A percentile compares a stretch with the other conserved stretches of the same genome.
Conservation (phyloP, 2,888 invertebrate genomes). For the Piscicola geometra region DNA sequence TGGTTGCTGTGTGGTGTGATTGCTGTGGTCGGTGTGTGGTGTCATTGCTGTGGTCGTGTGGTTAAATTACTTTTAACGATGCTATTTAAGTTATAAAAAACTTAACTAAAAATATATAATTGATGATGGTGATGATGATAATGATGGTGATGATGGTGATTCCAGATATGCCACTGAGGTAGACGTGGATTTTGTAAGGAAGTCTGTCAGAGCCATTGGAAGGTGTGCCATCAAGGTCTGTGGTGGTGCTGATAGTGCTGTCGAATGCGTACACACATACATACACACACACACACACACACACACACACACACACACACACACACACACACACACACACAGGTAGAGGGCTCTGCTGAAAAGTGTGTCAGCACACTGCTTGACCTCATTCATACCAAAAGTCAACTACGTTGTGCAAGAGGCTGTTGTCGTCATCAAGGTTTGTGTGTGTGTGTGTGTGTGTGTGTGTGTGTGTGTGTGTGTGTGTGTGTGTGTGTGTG, state of each 20-base stretch:
- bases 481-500: neutral
- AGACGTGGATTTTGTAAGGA: slow-evolving; percentile 97
- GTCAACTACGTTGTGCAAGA: slow-evolving; percentile 99
- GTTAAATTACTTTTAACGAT: too few species aligned
- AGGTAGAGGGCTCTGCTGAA: slow-evolving; percentile 95
- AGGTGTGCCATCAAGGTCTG: slow-evolving; percentile 85
- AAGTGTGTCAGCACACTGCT: slow-evolving; percentile 93
- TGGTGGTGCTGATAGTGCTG: neutral
- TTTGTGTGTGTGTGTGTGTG: slow-evolving; percentile 35
- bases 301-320: slow-evolving; percentile 31
- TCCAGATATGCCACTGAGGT: slow-evolving; percentile 84
- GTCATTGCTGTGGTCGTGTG: neutral
- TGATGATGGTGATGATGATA: neutral
- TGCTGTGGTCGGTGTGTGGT: neutral
- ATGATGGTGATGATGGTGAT: neutral
- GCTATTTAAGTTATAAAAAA: too few species aligned
- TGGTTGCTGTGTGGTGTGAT: neutral
- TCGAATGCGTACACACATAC: neutral
- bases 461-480: slow-evolving; percentile 9
- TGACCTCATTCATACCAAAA: slow-evolving; percentile 97
- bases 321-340: slow-evolving; percentile 65
- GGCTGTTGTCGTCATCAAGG: slow-evolving; percentile 96
- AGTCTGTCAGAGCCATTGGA: slow-evolving; percentile 96
- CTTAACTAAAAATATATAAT: too few species aligned
- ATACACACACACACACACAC: slow-evolving; percentile 30